Base-by-base conservation (phyloP, 2,888 invertebrate genomes). In the Tetropium fuscum region DNA sequence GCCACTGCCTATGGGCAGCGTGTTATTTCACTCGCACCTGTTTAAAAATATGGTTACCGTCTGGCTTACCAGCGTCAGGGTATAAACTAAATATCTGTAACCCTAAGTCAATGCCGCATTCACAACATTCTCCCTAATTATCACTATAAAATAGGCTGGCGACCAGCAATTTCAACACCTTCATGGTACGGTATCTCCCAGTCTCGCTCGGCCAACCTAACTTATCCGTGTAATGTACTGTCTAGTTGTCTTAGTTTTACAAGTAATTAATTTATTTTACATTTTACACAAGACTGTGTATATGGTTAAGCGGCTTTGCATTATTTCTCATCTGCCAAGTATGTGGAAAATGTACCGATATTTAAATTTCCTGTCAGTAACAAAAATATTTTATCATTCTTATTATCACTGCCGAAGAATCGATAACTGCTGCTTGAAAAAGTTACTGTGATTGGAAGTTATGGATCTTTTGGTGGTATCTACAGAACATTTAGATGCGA, bases 101-200 rank as follows among this genome's bases (percentile, higher is more conserved):
- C 60, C 65, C 66, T 67, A 69, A 69, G 71, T 72, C 71, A 68
- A 69, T 69, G 69, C 73, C 66, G 70, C 74, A 72, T 75, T 66
- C 69, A 70, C 68, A 70, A 74, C 74, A 75, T 76, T 72, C 74
- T 70, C 70, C 70, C 74, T 76, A 76, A 76, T 76, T 75, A 76
- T 74, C 74, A 69, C 74, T 69, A 74, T 75, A 74, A 75, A 75
- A 70, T 71, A 74, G 72, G 64, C 68, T 70, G 71, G 68, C 71
- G 70, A 70, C 73, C 71, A 64, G 68, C 66, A 64, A 65, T 70
- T 70, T 66, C 69, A 70, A 74, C 76, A 76, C 76, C 74, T 74
- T 74, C 71, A 59, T 69, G 64, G 54, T 59, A 32, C 53, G 53
- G 34, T 36, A 44, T 30, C 57, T 53, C 57, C 54, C 22, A 47